Percentiles rank a stretch among this genome's conserved stretches.
These are phyloP conservation scores for Trachymyrmex cornetzi DNA, from an alignment of 1,140 invertebrate genomes.

Conservation along the genomic window DNA sequence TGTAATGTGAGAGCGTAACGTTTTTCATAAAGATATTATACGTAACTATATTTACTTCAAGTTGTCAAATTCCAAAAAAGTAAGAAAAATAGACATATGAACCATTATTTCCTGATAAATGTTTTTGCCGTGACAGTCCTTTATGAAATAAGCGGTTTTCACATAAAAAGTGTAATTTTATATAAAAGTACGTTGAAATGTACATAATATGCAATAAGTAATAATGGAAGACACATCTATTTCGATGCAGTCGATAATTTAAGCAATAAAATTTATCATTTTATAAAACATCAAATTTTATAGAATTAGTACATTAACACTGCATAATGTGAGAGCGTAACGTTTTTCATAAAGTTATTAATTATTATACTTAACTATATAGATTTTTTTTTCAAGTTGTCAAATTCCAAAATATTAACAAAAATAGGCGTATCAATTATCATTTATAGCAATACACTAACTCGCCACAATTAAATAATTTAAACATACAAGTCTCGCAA, in stretches of 20 bases:
- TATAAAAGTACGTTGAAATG: background rate
- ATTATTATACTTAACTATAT: background rate
- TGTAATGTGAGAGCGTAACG: background rate
- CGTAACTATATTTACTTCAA: background rate
- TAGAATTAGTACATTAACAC: background rate
- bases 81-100: no score
- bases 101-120: constrained; percentile 17
- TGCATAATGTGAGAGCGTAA: background rate
- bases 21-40: constrained; percentile 21
- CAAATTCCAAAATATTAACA: constrained; percentile 3
- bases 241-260: background rate
- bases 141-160: constrained; percentile 15
- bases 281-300: constrained; percentile 7
- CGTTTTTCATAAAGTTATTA: constrained; percentile 8
- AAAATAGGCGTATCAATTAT: constrained; percentile 41
- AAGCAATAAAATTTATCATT: background rate
- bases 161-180: background rate
- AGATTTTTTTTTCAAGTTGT: background rate
- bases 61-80: constrained; percentile 4
- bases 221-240: background rate
- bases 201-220: constrained; percentile 6
- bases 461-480: constrained; percentile 70
- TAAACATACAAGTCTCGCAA: constrained; percentile 49
- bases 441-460: constrained; percentile 51
- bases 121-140: background rate